Percentiles rank a stretch among this genome's conserved stretches.
Conservation (phyloP, 2,888 invertebrate species). For the Melanchra persicariae region DNA sequence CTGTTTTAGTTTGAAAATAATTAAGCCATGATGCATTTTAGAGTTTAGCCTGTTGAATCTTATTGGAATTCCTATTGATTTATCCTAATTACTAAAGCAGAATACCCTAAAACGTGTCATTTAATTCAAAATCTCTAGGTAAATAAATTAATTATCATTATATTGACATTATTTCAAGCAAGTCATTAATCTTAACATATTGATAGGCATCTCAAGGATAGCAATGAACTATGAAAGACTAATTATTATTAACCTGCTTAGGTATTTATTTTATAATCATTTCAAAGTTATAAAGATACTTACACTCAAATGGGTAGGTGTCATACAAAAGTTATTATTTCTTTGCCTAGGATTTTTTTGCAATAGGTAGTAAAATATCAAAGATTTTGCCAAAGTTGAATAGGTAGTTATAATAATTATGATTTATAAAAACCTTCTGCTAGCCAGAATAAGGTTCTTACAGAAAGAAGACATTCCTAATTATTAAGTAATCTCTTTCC, state of each 20-base stretch:
- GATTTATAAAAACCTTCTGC: background rate
- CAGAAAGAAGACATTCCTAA: background rate
- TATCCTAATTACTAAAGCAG: background rate
- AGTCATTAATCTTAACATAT: background rate
- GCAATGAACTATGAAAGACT: no score
- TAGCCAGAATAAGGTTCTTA: background rate
- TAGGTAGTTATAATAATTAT: no score
- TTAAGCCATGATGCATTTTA: background rate
- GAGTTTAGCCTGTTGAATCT: background rate
- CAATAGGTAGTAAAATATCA: no score
- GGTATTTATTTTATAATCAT: background rate
- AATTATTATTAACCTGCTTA: background rate
- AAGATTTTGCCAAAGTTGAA: no score
- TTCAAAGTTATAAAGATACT: background rate
- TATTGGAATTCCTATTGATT: background rate
- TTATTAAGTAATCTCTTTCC: no score
- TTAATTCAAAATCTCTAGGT: background rate
- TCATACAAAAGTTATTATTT: background rate
- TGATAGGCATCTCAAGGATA: slow-evolving; percentile 22
- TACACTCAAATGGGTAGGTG: background rate
- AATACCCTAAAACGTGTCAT: background rate
- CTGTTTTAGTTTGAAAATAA: background rate
- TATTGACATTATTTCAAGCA: background rate
- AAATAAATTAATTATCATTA: background rate
- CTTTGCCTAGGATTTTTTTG: no score